Percentiles rank a stretch among this genome's conserved stretches.
Conservation (phyloP, 53 echinoderm and acorn worm genomes). For the Echinometra lucunter region DNA sequence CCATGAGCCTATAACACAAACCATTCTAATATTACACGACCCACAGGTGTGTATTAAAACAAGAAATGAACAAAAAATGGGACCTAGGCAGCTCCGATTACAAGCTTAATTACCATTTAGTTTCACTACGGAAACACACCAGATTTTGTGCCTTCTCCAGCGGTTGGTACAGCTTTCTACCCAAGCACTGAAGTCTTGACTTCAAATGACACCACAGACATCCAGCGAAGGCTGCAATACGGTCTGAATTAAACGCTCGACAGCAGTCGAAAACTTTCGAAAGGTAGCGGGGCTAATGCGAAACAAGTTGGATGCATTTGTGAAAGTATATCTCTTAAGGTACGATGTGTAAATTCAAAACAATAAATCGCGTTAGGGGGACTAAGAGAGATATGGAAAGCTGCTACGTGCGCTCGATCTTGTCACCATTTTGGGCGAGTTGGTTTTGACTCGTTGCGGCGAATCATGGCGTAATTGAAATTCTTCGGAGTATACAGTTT, state of each 20-base stretch:
- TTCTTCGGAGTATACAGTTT: slow-evolving; percentile 2
- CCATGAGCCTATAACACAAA: not conserved
- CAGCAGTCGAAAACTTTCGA: slow-evolving; percentile 1
- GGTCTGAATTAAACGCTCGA: not conserved
- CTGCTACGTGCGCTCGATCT: not conserved
- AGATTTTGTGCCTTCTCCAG: slow-evolving; percentile 17
- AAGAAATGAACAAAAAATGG: slow-evolving; percentile 13
- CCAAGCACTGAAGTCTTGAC: not conserved
- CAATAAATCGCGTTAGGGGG: not conserved
- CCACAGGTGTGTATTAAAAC: slow-evolving; percentile 20
- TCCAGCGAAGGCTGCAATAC: not conserved
- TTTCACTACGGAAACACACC: slow-evolving; percentile 46
- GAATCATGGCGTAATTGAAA: slow-evolving; percentile 10
- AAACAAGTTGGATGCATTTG: not conserved
- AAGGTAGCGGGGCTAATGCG: not conserved
- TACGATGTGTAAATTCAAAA: not conserved
- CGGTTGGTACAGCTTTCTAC: not conserved
- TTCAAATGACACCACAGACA: not conserved
- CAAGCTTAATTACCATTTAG: slow-evolving; percentile 26
- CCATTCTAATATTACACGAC: not conserved
- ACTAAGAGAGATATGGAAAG: not conserved
- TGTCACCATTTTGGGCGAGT: slow-evolving; percentile 10
- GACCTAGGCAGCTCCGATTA: slow-evolving; percentile 24
- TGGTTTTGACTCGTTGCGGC: slow-evolving; percentile 30
- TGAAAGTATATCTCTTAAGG: not conserved